A percentile compares a stretch with the other conserved stretches of the same genome.
phyloP scores from a whole-genome alignment of 2,113 vertebrate species.

The Larimichthys polyactis region DNA sequence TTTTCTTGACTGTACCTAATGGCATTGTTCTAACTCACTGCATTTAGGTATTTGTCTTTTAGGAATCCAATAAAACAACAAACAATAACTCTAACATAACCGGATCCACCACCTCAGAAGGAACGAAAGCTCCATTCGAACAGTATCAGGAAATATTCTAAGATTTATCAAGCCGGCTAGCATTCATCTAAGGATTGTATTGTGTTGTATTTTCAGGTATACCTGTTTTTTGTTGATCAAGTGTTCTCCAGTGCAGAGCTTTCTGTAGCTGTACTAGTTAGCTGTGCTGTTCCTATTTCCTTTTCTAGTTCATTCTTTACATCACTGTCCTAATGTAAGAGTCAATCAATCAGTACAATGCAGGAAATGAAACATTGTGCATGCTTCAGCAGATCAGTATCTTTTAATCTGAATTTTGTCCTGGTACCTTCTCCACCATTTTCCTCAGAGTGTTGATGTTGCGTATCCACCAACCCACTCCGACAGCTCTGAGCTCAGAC shows the following conservation, averaged over 20 bases:
- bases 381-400: neutral
- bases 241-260: neutral
- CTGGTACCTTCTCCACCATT: conserved; percentile 95
- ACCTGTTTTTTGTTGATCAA: neutral
- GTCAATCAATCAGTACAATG: neutral
- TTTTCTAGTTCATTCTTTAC: neutral
- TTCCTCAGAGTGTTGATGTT: conserved; percentile 97
- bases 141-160: neutral
- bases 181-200: neutral
- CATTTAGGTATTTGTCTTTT: neutral
- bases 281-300: neutral
- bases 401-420: neutral
- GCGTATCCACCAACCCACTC: conserved; percentile 98
- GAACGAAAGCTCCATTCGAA: neutral
- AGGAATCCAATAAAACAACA: neutral
- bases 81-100: neutral
- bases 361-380: neutral
- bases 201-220: neutral
- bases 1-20: neutral
- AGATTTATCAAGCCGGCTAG: neutral
- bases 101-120: neutral
- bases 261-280: neutral
- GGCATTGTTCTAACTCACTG: neutral
- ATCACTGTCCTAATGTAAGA: neutral
- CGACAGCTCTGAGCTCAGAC: conserved; percentile 95